These are phyloP conservation scores for Eucera pruinosa DNA, from an alignment of 2,888 invertebrate genomes.

Conservation along the genomic window DNA sequence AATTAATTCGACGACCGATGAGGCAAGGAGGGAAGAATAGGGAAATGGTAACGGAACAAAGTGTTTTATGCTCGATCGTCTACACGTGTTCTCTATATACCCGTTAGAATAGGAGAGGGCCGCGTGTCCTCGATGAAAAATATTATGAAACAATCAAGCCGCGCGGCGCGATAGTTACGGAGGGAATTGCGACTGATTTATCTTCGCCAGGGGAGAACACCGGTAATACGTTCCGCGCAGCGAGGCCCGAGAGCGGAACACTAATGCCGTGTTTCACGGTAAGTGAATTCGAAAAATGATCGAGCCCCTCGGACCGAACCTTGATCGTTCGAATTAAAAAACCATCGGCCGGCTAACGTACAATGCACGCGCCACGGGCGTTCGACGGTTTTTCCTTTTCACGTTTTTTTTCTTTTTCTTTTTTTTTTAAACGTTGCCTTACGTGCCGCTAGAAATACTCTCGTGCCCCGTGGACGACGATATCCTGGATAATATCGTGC, in stretches of 20 bases:
- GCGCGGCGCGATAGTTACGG: slow-evolving; percentile 54
- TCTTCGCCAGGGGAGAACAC: slow-evolving; percentile 60
- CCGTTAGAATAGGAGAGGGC: slow-evolving; percentile 27
- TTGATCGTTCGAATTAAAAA: slow-evolving; percentile 52
- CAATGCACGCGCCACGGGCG: slow-evolving; percentile 47
- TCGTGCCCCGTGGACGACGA: slow-evolving; percentile 4
- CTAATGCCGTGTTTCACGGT: slow-evolving; percentile 59
- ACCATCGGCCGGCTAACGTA: slow-evolving; percentile 27
- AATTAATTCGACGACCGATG: slow-evolving; percentile 42
- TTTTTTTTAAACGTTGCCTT: not conserved
- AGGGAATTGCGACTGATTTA: slow-evolving; percentile 64
- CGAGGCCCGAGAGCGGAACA: slow-evolving; percentile 33
- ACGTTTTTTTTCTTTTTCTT: not conserved
- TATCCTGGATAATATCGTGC: slow-evolving; percentile 8
- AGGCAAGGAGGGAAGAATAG: not conserved
- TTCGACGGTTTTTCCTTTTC: slow-evolving; percentile 16
- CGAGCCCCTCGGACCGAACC: slow-evolving; percentile 48
- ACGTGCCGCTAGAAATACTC: not conserved
- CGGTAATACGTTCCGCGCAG: slow-evolving; percentile 50
- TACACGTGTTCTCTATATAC: slow-evolving; percentile 42
- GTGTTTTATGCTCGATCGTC: slow-evolving; percentile 32
- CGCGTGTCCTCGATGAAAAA: slow-evolving; percentile 58
- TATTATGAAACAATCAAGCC: slow-evolving; percentile 62
- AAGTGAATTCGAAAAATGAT: slow-evolving; percentile 64
- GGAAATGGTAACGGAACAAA: slow-evolving; percentile 56